phyloP scores from a whole-genome alignment of 1,140 invertebrate genomes.

The Phymastichus coffea region DNA sequence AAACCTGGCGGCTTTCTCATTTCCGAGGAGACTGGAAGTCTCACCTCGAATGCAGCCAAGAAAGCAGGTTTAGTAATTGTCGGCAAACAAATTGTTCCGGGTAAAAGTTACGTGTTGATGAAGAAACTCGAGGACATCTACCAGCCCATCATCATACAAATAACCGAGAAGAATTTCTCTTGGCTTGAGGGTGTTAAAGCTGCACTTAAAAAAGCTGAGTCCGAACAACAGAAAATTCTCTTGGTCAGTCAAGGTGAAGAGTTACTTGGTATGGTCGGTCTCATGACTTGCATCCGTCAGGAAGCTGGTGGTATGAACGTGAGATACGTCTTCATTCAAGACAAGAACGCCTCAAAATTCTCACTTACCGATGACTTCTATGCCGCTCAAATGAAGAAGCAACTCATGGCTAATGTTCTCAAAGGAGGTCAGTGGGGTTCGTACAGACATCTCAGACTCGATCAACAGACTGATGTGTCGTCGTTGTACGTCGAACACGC shows the following conservation, averaged over 20 bases:
- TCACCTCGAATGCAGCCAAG: conserved; percentile 52
- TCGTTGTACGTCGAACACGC: conserved; percentile 81
- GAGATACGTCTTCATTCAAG: conserved; percentile 71
- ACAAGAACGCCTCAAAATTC: conserved; percentile 65
- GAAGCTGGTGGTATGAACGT: conserved; percentile 79
- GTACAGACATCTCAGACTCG: conserved; percentile 74
- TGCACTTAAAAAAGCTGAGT: conserved; percentile 63
- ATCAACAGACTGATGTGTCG: conserved; percentile 60
- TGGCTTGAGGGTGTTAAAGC: conserved; percentile 85
- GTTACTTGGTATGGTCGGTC: conserved; percentile 69
- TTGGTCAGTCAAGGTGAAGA: conserved; percentile 70
- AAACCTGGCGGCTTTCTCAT: conserved; percentile 75
- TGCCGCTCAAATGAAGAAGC: conserved; percentile 66
- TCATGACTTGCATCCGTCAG: conserved; percentile 84
- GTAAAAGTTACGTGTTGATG: conserved; percentile 61
- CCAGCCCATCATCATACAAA: conserved; percentile 59
- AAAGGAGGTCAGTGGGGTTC: conserved; percentile 80
- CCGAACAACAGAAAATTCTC: conserved; percentile 65
- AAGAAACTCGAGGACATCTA: conserved; percentile 51
- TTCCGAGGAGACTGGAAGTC: conserved; percentile 68
- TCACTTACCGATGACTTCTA: conserved; percentile 61
- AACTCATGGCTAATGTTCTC: conserved; percentile 82
- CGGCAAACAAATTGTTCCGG: conserved; percentile 60
- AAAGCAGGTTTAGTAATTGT: conserved; percentile 56
- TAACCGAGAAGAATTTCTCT: conserved; percentile 68